A percentile compares a stretch with the other conserved stretches of the same genome.
Conservation (phyloP, 2,797 vertebrate genomes). For the Valencia hispanica region DNA sequence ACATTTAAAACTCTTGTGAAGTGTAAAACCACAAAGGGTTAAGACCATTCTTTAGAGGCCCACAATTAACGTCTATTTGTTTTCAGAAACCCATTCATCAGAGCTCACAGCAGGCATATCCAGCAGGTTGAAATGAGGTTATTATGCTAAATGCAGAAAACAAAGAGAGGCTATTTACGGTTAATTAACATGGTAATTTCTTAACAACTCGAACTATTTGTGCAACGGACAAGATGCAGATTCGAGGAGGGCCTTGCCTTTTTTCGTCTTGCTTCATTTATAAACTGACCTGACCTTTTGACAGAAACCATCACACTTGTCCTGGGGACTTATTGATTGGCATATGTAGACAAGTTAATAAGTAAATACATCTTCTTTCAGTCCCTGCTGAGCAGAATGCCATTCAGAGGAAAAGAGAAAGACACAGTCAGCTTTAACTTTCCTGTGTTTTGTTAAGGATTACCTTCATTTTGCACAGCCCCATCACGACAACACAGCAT, state of each 20-base stretch:
- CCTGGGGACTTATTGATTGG: conserved; percentile 55
- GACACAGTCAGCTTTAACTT: conserved; percentile 39
- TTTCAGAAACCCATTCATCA: conserved; percentile 32
- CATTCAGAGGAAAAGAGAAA: conserved; percentile 20
- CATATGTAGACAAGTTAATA: conserved; percentile 56
- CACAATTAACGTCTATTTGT: conserved; percentile 54
- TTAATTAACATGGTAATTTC: conserved; percentile 65
- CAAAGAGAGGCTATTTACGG: conserved; percentile 61
- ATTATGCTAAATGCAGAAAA: conserved; percentile 63
- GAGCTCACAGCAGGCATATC: conserved; percentile 35
- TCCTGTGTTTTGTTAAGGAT: conserved; percentile 49
- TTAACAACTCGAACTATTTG: conserved; percentile 49
- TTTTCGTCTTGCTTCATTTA: background rate
- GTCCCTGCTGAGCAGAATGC: conserved; percentile 17
- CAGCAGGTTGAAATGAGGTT: conserved; percentile 57
- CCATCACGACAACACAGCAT: conserved; percentile 10
- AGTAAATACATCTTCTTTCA: conserved; percentile 61
- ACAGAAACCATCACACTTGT: conserved; percentile 40
- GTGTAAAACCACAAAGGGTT: conserved; percentile 27
- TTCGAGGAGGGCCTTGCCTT: conserved; percentile 3
- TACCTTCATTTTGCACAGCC: conserved; percentile 35
- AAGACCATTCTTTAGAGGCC: conserved; percentile 26
- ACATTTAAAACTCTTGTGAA: conserved; percentile 9
- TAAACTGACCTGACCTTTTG: conserved; percentile 17
- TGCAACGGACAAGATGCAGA: conserved; percentile 5